Percentiles rank a stretch among this genome's conserved stretches.
Evolutionary conservation across 1,140 invertebrate species (phyloP).

Genomic region (Drosophila orena): DNA sequence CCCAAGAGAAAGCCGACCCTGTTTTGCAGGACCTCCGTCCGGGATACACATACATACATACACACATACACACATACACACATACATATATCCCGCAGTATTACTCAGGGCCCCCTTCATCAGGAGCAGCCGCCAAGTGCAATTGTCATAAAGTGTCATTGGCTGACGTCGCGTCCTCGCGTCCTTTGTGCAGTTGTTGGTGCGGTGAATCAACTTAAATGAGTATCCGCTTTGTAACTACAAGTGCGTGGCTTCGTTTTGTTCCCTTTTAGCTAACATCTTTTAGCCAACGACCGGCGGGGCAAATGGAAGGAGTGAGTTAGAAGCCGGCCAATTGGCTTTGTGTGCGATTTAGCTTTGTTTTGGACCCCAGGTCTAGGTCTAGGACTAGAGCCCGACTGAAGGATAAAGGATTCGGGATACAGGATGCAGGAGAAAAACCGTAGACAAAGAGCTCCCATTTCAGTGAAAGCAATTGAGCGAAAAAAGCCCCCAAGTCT

Average conservation of each 20-base stretch:
- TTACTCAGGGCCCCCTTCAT: slow-evolving; percentile 13
- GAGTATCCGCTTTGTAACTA: slow-evolving; percentile 81
- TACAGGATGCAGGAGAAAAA: neutral
- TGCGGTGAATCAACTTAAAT: slow-evolving; percentile 83
- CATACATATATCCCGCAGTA: slow-evolving; percentile 4
- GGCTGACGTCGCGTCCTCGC: slow-evolving; percentile 59
- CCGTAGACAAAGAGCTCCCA: slow-evolving; percentile 1
- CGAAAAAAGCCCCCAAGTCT: neutral
- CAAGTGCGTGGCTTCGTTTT: slow-evolving; percentile 56
- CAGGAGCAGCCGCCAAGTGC: slow-evolving; percentile 71
- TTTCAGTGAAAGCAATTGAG: slow-evolving; percentile 22
- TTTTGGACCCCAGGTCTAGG: slow-evolving; percentile 39
- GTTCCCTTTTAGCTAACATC: slow-evolving; percentile 16
- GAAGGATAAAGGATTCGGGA: neutral
- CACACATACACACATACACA: neutral
- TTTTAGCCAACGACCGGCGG: neutral
- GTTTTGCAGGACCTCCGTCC: slow-evolving; percentile 22
- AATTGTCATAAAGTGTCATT: slow-evolving; percentile 84
- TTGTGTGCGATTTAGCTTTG: slow-evolving; percentile 69
- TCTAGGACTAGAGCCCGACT: slow-evolving; percentile 33
- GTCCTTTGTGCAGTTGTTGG: slow-evolving; percentile 51
- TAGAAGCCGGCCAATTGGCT: slow-evolving; percentile 42
- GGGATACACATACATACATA: neutral
- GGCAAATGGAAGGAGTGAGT: neutral
- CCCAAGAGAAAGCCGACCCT: slow-evolving; percentile 25